Evolutionary conservation across 2,113 vertebrate species (phyloP).

Genomic region (Elaphurus davidianus): DNA sequence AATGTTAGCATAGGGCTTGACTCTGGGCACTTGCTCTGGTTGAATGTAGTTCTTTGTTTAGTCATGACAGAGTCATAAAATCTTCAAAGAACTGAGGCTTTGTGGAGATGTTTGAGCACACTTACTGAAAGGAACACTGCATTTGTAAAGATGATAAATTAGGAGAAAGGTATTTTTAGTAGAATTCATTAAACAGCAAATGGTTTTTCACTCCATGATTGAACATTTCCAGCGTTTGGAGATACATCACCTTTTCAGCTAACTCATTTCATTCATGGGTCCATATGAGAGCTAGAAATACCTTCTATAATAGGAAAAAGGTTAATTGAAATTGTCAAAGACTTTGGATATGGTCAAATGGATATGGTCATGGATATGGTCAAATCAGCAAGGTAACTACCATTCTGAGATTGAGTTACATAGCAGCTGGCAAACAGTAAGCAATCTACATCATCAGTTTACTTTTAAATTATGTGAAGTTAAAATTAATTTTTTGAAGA

Average conservation of each 20-base stretch:
- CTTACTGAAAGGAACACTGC: neutral
- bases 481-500: neutral
- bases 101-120: neutral
- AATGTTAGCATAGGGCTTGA: neutral
- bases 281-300: neutral
- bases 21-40: neutral
- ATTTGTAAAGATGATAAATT: neutral
- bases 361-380: neutral
- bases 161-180: neutral
- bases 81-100: neutral
- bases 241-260: neutral
- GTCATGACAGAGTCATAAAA: neutral
- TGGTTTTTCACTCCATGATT: neutral
- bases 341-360: neutral
- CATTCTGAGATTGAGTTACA: neutral
- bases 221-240: neutral
- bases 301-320: neutral
- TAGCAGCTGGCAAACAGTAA: neutral
- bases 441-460: neutral
- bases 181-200: conserved; percentile 9
- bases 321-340: neutral
- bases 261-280: neutral
- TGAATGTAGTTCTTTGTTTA: neutral
- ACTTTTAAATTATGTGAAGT: neutral
- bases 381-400: neutral